Evolutionary conservation across 2,797 vertebrate genomes (phyloP), one percentile per base, ranked within the genome.

Genomic region (Poecilia wingei): DNA sequence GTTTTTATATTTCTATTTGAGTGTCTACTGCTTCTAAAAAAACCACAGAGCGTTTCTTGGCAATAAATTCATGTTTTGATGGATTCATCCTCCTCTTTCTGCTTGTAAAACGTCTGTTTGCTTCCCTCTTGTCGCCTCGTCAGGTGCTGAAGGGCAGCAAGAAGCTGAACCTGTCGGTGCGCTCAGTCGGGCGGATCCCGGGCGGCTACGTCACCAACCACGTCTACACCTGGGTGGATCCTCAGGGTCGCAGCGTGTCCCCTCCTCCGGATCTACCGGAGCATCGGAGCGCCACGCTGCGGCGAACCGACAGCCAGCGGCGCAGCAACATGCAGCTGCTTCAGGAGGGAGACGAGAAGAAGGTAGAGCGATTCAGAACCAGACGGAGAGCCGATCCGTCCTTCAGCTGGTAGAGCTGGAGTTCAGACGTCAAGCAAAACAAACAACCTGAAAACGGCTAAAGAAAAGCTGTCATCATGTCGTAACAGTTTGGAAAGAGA

Each of bases 201-300:
- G 97, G 98, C 0, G 98, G 97, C 22, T 99, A 98, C 0, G 92
- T 98, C 84, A 98, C 98, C 94, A 99, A 98, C 95, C 98, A 99
- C 77, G 97, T 99, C 77, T 99, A 99, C 86, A 98, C 97, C 6
- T 99, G 98, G 98, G 97, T 99, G 81, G 98, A 99, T 89, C 95
- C 95, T 46, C 95, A 95, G 75, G 96, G 95, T 25, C 95, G 96
- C 2, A 97, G 97, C 0, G 95, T 96, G 83, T 98, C 97, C 4
- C 97, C 98, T 0, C 98, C 97, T 0, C 89, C 92, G 0, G 96
- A 97, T 78, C 93, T 97, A 75, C 88, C 94, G 0, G 96, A 96
- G 83, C 95, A 96, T 78, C 96, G 94, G 20, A 94, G 95, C 82
- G 95, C 96, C 78, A 94, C 96, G 43, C 93, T 97, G 83, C 89